Conservation (phyloP, 2,113 vertebrate genomes). For the Rhinoptilus africanus region DNA sequence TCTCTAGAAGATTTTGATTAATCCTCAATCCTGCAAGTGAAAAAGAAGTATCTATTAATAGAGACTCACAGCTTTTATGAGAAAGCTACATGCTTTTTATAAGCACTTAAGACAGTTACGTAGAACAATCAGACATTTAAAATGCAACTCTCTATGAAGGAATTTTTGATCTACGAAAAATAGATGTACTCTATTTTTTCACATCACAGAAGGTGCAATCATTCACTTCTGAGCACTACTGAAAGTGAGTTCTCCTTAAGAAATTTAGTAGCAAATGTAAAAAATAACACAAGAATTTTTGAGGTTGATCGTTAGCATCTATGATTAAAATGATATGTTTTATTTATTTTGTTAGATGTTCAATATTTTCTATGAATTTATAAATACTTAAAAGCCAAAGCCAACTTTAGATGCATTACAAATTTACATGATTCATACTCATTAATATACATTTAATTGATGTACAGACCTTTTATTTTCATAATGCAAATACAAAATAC, state of each 20-base stretch:
- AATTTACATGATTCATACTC: slow-evolving; percentile 78
- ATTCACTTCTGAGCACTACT: slow-evolving; percentile 74
- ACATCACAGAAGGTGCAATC: slow-evolving; percentile 65
- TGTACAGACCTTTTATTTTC: slow-evolving; percentile 87
- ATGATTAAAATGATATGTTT: slow-evolving; percentile 83
- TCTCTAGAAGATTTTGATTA: slow-evolving; percentile 43
- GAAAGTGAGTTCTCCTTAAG: slow-evolving; percentile 73
- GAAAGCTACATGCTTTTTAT: slow-evolving; percentile 49
- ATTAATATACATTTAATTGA: slow-evolving; percentile 81
- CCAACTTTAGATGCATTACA: slow-evolving; percentile 82
- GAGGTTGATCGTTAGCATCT: slow-evolving; percentile 82
- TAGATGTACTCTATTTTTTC: slow-evolving; percentile 70
- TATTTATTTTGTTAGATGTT: slow-evolving; percentile 91
- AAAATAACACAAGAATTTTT: slow-evolving; percentile 74
- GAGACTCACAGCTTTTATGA: slow-evolving; percentile 49
- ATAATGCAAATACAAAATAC: slow-evolving; percentile 83
- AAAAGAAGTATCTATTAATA: neutral
- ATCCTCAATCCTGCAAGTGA: slow-evolving; percentile 33
- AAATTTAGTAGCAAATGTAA: slow-evolving; percentile 73
- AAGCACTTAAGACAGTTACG: slow-evolving; percentile 59
- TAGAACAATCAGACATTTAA: slow-evolving; percentile 57
- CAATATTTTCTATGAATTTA: slow-evolving; percentile 89
- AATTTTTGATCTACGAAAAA: slow-evolving; percentile 73
- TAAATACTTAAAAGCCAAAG: slow-evolving; percentile 91
- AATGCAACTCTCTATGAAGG: slow-evolving; percentile 68